phyloP scores from a whole-genome alignment of 1,140 invertebrate genomes.

The Trichoplusia ni region DNA sequence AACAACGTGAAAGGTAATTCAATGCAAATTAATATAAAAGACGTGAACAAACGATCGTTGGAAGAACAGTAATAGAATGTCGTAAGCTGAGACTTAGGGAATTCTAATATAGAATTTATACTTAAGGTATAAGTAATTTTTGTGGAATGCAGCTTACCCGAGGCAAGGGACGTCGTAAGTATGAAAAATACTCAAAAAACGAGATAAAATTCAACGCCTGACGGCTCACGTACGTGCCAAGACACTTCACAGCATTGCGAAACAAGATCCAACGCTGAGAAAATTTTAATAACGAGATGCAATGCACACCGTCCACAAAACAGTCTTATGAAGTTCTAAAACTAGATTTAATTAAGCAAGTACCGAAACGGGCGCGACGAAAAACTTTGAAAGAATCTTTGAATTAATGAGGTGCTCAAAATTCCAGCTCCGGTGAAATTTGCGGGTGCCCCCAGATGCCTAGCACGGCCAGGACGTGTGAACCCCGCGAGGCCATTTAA shows the following conservation, averaged over 20 bases:
- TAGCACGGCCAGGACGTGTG: neutral
- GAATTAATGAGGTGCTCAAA: constrained; percentile 20
- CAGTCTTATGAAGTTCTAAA: neutral
- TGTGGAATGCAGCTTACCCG: too few species aligned
- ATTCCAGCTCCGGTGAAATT: constrained; percentile 12
- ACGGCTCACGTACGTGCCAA: too few species aligned
- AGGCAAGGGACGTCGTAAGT: too few species aligned
- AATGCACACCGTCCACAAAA: neutral
- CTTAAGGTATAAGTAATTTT: too few species aligned
- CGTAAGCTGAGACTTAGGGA: too few species aligned
- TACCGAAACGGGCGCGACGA: neutral
- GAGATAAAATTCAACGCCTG: too few species aligned
- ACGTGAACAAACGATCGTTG: neutral
- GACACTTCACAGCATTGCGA: too few species aligned
- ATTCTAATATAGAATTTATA: too few species aligned
- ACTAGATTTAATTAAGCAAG: constrained; percentile 21
- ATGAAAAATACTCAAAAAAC: too few species aligned
- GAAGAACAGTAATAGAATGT: neutral
- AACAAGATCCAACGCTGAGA: too few species aligned
- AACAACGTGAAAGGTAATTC: constrained; percentile 31
- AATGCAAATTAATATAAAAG: constrained; percentile 31
- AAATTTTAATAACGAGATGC: too few species aligned
- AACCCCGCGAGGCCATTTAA: constrained; percentile 14
- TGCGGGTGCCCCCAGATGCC: constrained; percentile 4
- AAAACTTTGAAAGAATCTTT: constrained; percentile 22